Conservation (phyloP, 2,113 vertebrate species). For the Carassius carassius region DNA sequence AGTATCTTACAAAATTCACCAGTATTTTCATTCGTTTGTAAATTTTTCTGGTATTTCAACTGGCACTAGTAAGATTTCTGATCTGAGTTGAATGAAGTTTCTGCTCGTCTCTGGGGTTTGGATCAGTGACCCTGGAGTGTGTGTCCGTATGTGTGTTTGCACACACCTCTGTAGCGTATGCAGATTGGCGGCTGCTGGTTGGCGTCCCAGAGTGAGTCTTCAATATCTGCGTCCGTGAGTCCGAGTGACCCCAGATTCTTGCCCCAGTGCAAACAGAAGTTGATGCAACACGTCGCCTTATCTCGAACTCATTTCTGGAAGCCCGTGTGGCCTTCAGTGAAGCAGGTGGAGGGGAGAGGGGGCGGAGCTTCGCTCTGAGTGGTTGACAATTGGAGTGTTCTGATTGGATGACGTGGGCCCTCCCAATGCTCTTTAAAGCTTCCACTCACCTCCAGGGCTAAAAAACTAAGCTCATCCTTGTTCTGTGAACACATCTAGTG, state of each 20-base stretch:
- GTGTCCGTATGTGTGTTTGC: constrained; percentile 12
- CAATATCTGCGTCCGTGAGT: not conserved
- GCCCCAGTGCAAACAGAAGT: constrained; percentile 48
- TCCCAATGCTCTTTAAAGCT: too few relatives aligned
- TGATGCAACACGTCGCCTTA: constrained; percentile 53
- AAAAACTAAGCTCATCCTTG: too few relatives aligned
- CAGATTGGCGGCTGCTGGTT: not conserved
- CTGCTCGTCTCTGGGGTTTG: not conserved
- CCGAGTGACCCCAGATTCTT: constrained; percentile 19
- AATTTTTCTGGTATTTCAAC: too few relatives aligned
- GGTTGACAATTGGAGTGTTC: too few relatives aligned
- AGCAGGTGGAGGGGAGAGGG: too few relatives aligned
- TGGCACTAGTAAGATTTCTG: too few relatives aligned
- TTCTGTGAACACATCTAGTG: too few relatives aligned
- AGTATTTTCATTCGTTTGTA: not conserved
- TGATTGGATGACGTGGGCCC: too few relatives aligned
- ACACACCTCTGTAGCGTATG: not conserved
- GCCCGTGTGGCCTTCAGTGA: constrained; percentile 38
- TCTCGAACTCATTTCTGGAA: constrained; percentile 41
- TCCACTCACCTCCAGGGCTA: too few relatives aligned
- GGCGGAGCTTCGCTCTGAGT: too few relatives aligned
- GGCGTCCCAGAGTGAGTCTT: not conserved
- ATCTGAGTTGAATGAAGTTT: not conserved
- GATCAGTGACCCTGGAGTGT: not conserved
- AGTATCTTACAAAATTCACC: not conserved